phyloP scores from a whole-genome alignment of 1,140 invertebrate species.

The Ridgeia piscesae region DNA sequence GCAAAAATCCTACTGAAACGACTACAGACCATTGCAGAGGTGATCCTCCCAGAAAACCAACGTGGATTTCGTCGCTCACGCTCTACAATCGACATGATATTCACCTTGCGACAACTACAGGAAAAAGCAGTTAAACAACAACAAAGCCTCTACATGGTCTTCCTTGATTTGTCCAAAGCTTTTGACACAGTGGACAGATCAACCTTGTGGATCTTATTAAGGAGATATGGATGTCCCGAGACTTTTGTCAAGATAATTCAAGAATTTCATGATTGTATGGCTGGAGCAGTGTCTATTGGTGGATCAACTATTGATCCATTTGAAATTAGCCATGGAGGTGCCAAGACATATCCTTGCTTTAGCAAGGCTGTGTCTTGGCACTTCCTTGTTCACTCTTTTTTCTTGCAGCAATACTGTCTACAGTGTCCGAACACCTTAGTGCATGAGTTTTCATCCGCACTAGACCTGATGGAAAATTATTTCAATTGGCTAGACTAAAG shows the following conservation, averaged over 20 bases:
- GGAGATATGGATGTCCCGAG: background rate
- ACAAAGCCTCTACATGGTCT: background rate
- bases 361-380: background rate
- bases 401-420: background rate
- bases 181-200: conserved; percentile 12
- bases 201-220: background rate
- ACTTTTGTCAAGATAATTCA: conserved; percentile 1
- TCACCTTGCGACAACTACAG: background rate
- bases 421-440: background rate
- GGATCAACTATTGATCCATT: background rate
- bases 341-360: too few relatives aligned
- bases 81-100: background rate
- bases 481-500: background rate
- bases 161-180: conserved; percentile 8
- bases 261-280: conserved; percentile 1
- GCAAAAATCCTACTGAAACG: background rate
- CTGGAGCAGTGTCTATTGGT: background rate
- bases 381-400: background rate
- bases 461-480: background rate
- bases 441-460: background rate
- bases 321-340: background rate
- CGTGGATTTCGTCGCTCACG: conserved; percentile 8
- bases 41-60: conserved; percentile 14
- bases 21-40: background rate
- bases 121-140: background rate